A percentile compares a stretch with the other conserved stretches of the same genome.
phyloP scores from a whole-genome alignment of 2,113 vertebrate genomes.

The Chinchilla lanigera region DNA sequence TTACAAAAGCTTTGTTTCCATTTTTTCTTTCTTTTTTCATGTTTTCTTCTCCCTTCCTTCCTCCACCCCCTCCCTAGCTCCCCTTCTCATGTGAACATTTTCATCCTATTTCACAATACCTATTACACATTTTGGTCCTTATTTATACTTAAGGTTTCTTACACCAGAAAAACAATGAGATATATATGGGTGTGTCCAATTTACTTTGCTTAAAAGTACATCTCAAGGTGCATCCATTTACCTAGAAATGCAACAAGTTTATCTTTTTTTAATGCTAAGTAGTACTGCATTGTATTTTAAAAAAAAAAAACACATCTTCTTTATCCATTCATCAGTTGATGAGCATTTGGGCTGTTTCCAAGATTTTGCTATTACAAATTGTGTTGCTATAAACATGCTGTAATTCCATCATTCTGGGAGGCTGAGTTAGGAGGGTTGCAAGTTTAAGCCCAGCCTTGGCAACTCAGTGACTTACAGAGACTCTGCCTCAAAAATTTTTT shows the following conservation, averaged over 20 bases:
- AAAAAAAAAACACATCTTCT: too few species aligned
- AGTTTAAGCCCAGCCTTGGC: neutral
- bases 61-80: neutral
- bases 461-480: neutral
- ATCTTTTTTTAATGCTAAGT: neutral
- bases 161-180: neutral
- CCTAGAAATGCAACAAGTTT: neutral
- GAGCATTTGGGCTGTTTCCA: neutral
- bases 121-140: neutral
- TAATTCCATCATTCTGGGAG: neutral
- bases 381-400: neutral
- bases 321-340: neutral
- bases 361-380: neutral
- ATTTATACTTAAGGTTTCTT: neutral
- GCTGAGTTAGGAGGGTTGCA: neutral
- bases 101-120: neutral
- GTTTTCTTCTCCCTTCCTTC: neutral
- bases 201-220: neutral
- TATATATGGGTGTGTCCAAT: neutral
- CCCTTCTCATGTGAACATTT: neutral
- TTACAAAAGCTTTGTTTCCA: neutral
- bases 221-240: neutral
- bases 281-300: too few species aligned
- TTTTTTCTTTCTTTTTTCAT: neutral
- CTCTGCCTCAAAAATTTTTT: neutral